These are phyloP conservation scores for Stegophylla sp. DNA, from an alignment of 2,888 invertebrate species.

Conservation along the genomic window DNA sequence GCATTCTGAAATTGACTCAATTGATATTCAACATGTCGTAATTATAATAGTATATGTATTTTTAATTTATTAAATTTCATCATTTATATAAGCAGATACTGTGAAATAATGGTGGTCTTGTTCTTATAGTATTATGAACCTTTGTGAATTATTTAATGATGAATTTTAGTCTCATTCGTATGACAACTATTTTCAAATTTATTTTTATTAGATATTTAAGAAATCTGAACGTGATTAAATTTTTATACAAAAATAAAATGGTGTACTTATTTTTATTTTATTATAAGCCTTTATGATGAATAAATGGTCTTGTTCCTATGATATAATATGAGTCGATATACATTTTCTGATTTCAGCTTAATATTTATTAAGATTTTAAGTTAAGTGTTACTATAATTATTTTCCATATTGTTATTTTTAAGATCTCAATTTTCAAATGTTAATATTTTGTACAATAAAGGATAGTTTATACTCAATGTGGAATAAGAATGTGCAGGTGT, in stretches of 20 bases:
- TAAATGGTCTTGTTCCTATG: slow-evolving; percentile 56
- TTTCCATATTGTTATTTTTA: not conserved
- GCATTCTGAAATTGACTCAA: slow-evolving; percentile 8
- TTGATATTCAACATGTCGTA: not conserved
- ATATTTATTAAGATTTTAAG: slow-evolving; percentile 4
- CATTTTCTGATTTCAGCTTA: slow-evolving; percentile 16
- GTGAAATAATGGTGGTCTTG: no score
- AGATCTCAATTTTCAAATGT: not conserved
- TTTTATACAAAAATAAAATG: not conserved
- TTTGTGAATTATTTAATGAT: slow-evolving; percentile 41
- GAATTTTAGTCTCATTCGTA: slow-evolving; percentile 57
- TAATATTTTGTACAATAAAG: not conserved
- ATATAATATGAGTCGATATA: slow-evolving; percentile 43
- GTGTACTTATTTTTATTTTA: not conserved
- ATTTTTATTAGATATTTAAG: slow-evolving; percentile 10
- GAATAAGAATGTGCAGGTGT: not conserved
- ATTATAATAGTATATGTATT: no score
- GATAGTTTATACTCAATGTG: not conserved
- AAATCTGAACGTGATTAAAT: slow-evolving; percentile 10
- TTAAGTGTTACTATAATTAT: not conserved
- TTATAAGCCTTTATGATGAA: slow-evolving; percentile 7
- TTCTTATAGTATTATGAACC: no score
- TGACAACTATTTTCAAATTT: slow-evolving; percentile 26
- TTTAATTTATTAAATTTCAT: no score
- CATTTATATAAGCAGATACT: no score